These are phyloP conservation scores for Acrossocheilus fasciatus DNA, from an alignment of 2,797 vertebrate genomes.

Conservation along the genomic window DNA sequence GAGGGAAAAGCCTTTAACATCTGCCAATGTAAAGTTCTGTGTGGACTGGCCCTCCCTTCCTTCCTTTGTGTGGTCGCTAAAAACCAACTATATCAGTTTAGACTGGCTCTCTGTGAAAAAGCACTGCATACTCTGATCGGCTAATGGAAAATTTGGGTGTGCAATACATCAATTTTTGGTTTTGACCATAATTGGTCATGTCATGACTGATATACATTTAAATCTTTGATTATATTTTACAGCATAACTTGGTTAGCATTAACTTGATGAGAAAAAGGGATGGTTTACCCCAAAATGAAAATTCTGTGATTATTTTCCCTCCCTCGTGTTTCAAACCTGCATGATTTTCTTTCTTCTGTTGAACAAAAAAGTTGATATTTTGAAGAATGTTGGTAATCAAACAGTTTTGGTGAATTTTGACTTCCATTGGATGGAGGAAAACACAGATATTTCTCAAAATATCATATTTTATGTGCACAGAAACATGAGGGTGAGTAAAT, in stretches of 20 bases:
- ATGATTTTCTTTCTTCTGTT: not conserved
- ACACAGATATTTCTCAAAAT: slow-evolving; percentile 9
- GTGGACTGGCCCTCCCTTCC: slow-evolving; percentile 55
- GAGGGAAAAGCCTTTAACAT: slow-evolving; percentile 53
- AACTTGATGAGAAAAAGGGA: not conserved
- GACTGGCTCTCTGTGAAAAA: slow-evolving; percentile 31
- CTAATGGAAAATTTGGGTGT: too few relatives aligned
- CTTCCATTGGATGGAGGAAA: not conserved
- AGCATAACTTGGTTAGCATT: not conserved
- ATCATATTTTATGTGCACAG: not conserved
- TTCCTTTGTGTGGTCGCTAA: slow-evolving; percentile 52
- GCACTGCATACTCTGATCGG: not conserved
- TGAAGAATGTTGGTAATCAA: not conserved
- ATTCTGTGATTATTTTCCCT: not conserved
- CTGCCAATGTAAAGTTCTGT: slow-evolving; percentile 57
- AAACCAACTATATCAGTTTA: slow-evolving; percentile 43
- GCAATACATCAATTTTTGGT: not conserved
- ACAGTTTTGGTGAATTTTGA: not conserved
- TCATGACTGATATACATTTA: not conserved
- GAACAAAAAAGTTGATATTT: not conserved
- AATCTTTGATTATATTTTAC: slow-evolving; percentile 5
- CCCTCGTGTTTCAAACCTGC: not conserved
- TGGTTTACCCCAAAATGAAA: not conserved
- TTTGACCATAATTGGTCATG: not conserved
- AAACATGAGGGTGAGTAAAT: not conserved